These are phyloP conservation scores for Stratiomys singularior DNA, from an alignment of 2,888 invertebrate species.

Conservation along the genomic window DNA sequence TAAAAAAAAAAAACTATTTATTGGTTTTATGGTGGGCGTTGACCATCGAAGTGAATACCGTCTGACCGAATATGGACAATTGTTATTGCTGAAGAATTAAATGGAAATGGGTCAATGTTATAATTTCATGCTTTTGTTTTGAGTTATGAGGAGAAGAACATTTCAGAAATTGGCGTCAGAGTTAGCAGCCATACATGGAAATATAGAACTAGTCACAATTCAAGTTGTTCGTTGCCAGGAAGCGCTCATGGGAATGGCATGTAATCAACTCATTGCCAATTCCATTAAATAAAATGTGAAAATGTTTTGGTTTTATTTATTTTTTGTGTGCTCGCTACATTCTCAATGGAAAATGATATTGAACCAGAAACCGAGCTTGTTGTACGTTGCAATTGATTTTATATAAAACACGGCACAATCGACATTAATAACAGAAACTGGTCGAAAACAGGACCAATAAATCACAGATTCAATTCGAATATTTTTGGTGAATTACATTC, in stretches of 20 bases:
- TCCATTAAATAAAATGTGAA: constrained; percentile 33
- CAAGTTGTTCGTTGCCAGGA: constrained; percentile 18
- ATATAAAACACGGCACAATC: constrained; percentile 9
- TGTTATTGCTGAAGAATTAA: background rate
- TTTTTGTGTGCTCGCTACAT: background rate
- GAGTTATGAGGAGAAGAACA: constrained; percentile 4
- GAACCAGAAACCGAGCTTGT: too few species aligned
- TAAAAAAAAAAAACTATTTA: too few species aligned
- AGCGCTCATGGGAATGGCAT: constrained; percentile 35
- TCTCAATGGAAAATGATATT: too few species aligned
- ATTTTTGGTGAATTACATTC: constrained; percentile 3
- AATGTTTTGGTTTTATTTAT: constrained; percentile 13
- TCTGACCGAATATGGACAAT: background rate
- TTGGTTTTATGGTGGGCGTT: too few species aligned
- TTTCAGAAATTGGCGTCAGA: background rate
- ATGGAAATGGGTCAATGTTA: constrained; percentile 37
- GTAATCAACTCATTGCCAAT: constrained; percentile 39
- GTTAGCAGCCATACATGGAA: background rate
- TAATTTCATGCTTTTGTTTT: constrained; percentile 31
- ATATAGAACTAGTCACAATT: background rate
- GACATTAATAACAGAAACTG: constrained; percentile 40
- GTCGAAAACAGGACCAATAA: constrained; percentile 1
- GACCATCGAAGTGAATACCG: too few species aligned
- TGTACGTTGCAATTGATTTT: constrained; percentile 16
- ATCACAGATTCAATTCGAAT: background rate